phyloP scores from a whole-genome alignment of 2,797 vertebrate species.

The Ibycter americanus region DNA sequence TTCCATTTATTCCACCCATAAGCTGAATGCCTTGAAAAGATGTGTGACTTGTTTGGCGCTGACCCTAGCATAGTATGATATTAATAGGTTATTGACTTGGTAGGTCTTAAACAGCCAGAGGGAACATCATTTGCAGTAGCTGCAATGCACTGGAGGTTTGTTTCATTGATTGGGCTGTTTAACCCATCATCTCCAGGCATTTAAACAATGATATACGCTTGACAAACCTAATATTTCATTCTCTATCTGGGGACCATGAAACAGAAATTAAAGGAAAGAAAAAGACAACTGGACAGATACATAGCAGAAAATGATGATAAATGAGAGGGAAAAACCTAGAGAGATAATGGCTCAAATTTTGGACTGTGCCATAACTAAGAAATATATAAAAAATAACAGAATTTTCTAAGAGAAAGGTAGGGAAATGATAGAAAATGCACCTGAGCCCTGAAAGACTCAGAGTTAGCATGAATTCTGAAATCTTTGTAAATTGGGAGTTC shows the following conservation, averaged over 20 bases:
- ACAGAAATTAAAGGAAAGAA: slow-evolving; percentile 78
- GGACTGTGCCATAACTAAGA: neutral
- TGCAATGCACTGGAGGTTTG: slow-evolving; percentile 82
- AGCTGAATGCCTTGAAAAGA: slow-evolving; percentile 72
- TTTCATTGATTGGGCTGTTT: slow-evolving; percentile 85
- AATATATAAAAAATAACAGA: neutral
- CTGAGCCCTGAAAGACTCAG: neutral
- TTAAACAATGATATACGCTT: slow-evolving; percentile 83
- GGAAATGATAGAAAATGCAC: neutral
- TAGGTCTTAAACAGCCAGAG: slow-evolving; percentile 81
- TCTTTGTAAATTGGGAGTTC: neutral
- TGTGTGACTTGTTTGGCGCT: slow-evolving; percentile 72
- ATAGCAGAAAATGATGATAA: slow-evolving; percentile 77
- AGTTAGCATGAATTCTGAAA: neutral
- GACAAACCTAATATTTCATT: slow-evolving; percentile 86
- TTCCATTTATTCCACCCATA: slow-evolving; percentile 65
- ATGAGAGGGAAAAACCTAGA: slow-evolving; percentile 60
- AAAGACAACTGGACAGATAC: slow-evolving; percentile 75
- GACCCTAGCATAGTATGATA: slow-evolving; percentile 81
- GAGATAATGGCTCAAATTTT: slow-evolving; percentile 52
- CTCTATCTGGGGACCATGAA: slow-evolving; percentile 78
- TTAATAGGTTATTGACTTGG: slow-evolving; percentile 87
- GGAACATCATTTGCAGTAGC: slow-evolving; percentile 76
- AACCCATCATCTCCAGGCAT: slow-evolving; percentile 85
- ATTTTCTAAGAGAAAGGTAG: neutral